Evolutionary conservation across 2,797 vertebrate genomes (phyloP).

Genomic region (Enteromius paludinosus): DNA sequence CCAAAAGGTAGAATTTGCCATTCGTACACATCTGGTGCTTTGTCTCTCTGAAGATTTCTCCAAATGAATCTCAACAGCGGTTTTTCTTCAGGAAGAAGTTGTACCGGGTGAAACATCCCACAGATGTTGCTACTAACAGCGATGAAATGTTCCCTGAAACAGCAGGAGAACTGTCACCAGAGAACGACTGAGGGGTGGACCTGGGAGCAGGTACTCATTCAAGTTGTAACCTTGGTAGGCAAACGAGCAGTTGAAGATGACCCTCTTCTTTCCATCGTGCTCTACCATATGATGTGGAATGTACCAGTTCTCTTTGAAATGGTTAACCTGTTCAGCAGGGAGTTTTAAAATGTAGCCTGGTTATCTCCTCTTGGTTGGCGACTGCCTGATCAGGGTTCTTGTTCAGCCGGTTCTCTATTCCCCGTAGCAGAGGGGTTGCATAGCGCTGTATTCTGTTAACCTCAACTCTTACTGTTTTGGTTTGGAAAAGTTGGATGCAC

Average conservation of each 20-base stretch:
- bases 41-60: neutral
- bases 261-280: neutral
- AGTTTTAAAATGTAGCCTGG: neutral
- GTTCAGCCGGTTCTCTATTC: neutral
- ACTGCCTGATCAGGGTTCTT: neutral
- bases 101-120: neutral
- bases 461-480: neutral
- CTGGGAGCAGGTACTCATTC: neutral
- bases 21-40: neutral
- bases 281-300: neutral
- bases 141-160: neutral
- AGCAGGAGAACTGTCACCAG: neutral
- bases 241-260: neutral
- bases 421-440: neutral
- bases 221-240: neutral
- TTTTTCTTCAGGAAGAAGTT: neutral
- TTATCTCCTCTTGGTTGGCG: neutral
- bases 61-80: neutral
- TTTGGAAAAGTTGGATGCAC: neutral
- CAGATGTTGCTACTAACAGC: neutral
- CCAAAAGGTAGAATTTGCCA: neutral
- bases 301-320: neutral
- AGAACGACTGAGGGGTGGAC: neutral
- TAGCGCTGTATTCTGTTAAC: neutral
- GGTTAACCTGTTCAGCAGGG: neutral